Percentiles rank a stretch among this genome's conserved stretches.
phyloP scores from a whole-genome alignment of 2,888 invertebrate genomes.

The Strigamia maritima region DNA sequence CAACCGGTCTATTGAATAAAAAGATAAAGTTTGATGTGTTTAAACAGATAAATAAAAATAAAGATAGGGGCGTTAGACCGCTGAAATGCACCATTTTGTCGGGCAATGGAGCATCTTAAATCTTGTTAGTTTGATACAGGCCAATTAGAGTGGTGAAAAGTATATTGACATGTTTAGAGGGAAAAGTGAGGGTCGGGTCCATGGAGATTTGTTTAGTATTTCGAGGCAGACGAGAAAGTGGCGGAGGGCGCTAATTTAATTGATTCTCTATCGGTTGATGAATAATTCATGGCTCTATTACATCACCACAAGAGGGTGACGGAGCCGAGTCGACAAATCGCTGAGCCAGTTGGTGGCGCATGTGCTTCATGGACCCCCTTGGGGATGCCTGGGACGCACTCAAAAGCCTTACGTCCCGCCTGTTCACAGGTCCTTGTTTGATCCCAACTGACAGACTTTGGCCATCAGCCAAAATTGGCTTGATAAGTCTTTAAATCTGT shows the following conservation, averaged over 20 bases:
- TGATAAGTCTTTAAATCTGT: conserved; percentile 3
- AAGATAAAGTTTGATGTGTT: not conserved
- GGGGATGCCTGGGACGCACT: not conserved
- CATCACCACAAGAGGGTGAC: conserved; percentile 19
- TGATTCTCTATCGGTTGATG: conserved; percentile 16
- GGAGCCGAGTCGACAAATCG: conserved; percentile 16
- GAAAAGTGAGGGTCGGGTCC: conserved; percentile 13
- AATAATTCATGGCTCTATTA: conserved; percentile 16
- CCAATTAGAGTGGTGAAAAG: conserved; percentile 23
- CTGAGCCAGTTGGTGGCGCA: conserved; percentile 7
- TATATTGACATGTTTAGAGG: conserved; percentile 16
- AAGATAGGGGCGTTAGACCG: not conserved
- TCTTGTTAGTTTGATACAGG: conserved; percentile 11
- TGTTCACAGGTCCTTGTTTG: not conserved
- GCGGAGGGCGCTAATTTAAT: conserved; percentile 20
- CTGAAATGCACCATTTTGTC: not conserved
- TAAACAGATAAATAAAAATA: not conserved
- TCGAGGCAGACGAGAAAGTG: conserved; percentile 6
- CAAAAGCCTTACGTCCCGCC: not conserved
- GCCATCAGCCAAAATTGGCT: conserved; percentile 3
- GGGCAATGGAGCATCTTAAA: conserved; percentile 20
- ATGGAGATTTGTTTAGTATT: conserved; percentile 7
- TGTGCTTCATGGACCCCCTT: not conserved
- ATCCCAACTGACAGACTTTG: conserved; percentile 1
- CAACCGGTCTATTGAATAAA: not conserved